A percentile compares a stretch with the other conserved stretches of the same genome.
Conservation (phyloP, 2,113 vertebrate genomes). For the Pelobates fuscus region DNA sequence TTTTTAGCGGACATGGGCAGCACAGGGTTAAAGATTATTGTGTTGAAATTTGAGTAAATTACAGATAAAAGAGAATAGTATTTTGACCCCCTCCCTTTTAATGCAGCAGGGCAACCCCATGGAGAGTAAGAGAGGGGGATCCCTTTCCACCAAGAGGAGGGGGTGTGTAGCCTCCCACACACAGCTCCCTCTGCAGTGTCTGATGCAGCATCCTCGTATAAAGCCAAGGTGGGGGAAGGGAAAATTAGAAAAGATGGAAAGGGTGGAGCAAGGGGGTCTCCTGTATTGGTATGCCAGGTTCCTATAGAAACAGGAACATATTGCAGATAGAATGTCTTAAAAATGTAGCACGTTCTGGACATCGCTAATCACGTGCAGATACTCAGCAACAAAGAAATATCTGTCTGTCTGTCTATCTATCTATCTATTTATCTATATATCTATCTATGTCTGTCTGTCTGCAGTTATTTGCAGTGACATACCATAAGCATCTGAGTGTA, state of each 20-base stretch:
- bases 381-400: too few species aligned
- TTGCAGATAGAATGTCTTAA: constrained; percentile 8
- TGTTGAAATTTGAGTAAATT: too few species aligned
- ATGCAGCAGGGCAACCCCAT: constrained; percentile 38
- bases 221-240: constrained; percentile 12
- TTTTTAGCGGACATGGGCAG: too few species aligned
- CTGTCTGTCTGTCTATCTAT: too few species aligned
- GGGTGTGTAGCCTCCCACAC: neutral
- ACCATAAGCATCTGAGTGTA: neutral
- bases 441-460: neutral
- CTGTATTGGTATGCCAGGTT: constrained; percentile 18
- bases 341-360: neutral
- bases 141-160: constrained; percentile 8
- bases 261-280: neutral
- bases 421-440: too few species aligned
- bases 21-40: too few species aligned
- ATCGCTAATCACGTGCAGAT: too few species aligned
- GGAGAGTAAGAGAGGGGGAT: constrained; percentile 26
- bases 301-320: constrained; percentile 19
- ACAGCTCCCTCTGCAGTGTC: constrained; percentile 39
- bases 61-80: too few species aligned
- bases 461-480: neutral
- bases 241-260: neutral
- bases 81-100: constrained; percentile 13
- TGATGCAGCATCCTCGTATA: constrained; percentile 31